Evolutionary conservation across 2,113 vertebrate species (phyloP), one percentile per base, ranked within the genome.

Genomic region (Apteryx mantelli): DNA sequence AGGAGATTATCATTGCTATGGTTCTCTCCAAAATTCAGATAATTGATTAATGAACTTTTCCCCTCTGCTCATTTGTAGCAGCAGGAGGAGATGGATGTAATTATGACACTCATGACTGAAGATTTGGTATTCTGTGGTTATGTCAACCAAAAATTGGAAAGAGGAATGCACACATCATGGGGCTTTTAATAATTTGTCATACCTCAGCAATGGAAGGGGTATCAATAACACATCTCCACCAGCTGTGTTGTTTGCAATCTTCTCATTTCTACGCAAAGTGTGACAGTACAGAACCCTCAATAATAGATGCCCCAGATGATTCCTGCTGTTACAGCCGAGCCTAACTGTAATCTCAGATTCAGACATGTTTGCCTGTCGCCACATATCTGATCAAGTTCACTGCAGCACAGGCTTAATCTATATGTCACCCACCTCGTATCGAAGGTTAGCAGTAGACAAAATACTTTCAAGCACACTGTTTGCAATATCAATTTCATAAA

Each of bases 21-120:
- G 32, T 83, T 92, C n/a, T 88, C 38, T 96, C 89, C 68, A 93
- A 94, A 97, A 90, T 78, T 93, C 89, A 90, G 50, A 7, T 78
- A 94, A 90, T 76, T 97, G 71, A 65, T 76, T 90, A 83, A 91
- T 95, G 85, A 95, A 96, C 79, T 94, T 92, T 88, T 93, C 91
- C 82, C 42, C 91, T 82, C 73, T 48, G 79, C 73, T 95, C 73
- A 87, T 95, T 91, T 95, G 50, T 50, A 93, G 68, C 84, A 95
- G 91, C 78, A 85, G 94, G 75, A 94, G 65, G 92, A 95, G 89
- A 91, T 83, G 64, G 68, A 91, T 53, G 55, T 86, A 95, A 94
- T 93, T 91, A 89, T 11, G 68, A 46, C 60, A 77, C 60, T 94
- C 12, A 0, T 9, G 63, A 32, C 34, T 52, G 79, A 55, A 48